Percentiles rank a stretch among this genome's conserved stretches.
Evolutionary conservation across 1,140 invertebrate genomes (phyloP).

Genomic region (Drosophila sulfurigaster): DNA sequence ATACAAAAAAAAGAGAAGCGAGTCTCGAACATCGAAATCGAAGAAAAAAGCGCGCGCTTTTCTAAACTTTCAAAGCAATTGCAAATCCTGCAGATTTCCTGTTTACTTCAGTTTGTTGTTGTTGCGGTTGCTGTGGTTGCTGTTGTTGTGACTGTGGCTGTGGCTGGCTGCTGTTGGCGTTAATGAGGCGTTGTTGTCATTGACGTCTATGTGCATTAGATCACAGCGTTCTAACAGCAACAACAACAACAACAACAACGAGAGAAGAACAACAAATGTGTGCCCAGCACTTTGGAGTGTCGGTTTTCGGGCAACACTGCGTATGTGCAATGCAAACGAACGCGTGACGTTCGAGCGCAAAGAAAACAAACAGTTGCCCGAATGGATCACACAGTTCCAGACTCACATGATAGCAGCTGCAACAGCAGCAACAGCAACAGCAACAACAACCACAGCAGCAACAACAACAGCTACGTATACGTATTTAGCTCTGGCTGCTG

Average conservation of each 20-base stretch:
- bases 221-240: conserved; percentile 26
- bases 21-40: background rate
- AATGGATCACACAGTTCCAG: conserved; percentile 28
- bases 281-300: conserved; percentile 46
- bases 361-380: conserved; percentile 61
- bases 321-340: conserved; percentile 66
- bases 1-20: background rate
- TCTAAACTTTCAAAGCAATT: conserved; percentile 24
- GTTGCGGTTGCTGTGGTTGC: conserved; percentile 25
- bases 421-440: background rate
- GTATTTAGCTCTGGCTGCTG: conserved; percentile 8
- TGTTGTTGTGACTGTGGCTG: conserved; percentile 25
- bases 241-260: conserved; percentile 17
- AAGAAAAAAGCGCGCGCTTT: conserved; percentile 59
- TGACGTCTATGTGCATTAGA: conserved; percentile 28
- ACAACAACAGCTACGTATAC: no score
- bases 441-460: background rate
- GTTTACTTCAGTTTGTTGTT: conserved; percentile 55
- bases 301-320: conserved; percentile 55
- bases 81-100: conserved; percentile 70
- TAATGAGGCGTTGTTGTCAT: conserved; percentile 60
- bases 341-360: conserved; percentile 57
- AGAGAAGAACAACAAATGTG: conserved; percentile 35
- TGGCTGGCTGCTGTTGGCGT: conserved; percentile 17
- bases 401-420: conserved; percentile 35